phyloP scores from a whole-genome alignment of 2,113 vertebrate genomes.

The Phrynosoma blainvillii region DNA sequence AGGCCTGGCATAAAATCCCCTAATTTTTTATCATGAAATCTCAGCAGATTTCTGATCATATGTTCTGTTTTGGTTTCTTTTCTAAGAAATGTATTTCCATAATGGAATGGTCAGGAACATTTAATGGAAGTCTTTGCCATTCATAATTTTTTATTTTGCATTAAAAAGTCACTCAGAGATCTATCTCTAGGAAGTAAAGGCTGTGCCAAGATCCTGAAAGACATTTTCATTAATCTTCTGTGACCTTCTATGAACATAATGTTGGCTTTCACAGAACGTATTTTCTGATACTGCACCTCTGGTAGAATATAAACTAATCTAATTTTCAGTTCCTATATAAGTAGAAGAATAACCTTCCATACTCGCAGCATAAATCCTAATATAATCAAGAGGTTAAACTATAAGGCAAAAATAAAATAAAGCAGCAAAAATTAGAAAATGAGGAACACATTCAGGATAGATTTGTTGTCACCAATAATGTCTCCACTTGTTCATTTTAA shows the following conservation, averaged over 20 bases:
- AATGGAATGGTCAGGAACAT: slow-evolving; percentile 44
- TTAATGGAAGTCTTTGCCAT: slow-evolving; percentile 26
- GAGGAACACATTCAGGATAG: not conserved
- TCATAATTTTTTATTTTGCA: slow-evolving; percentile 47
- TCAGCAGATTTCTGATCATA: slow-evolving; percentile 31
- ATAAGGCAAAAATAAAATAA: slow-evolving; percentile 30
- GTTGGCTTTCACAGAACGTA: slow-evolving; percentile 25
- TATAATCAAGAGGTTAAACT: slow-evolving; percentile 49
- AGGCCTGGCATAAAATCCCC: slow-evolving; percentile 8
- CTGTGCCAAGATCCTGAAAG: slow-evolving; percentile 44
- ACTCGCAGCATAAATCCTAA: slow-evolving; percentile 51
- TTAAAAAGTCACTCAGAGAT: slow-evolving; percentile 53
- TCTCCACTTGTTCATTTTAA: slow-evolving; percentile 14
- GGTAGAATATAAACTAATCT: slow-evolving; percentile 41
- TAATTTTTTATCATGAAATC: slow-evolving; percentile 49
- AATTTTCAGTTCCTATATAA: slow-evolving; percentile 57
- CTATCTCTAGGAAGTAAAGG: slow-evolving; percentile 17
- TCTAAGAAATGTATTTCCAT: slow-evolving; percentile 41
- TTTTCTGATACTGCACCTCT: slow-evolving; percentile 43
- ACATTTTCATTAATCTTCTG: slow-evolving; percentile 42
- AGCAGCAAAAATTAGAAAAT: slow-evolving; percentile 6
- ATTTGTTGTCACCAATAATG: not conserved
- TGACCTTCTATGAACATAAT: slow-evolving; percentile 44
- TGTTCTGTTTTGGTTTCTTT: slow-evolving; percentile 47
- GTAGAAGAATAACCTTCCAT: slow-evolving; percentile 52